Percentiles rank a stretch among this genome's conserved stretches.
Conservation (phyloP, 1,140 invertebrate genomes). For the Epicauta chinensis region DNA sequence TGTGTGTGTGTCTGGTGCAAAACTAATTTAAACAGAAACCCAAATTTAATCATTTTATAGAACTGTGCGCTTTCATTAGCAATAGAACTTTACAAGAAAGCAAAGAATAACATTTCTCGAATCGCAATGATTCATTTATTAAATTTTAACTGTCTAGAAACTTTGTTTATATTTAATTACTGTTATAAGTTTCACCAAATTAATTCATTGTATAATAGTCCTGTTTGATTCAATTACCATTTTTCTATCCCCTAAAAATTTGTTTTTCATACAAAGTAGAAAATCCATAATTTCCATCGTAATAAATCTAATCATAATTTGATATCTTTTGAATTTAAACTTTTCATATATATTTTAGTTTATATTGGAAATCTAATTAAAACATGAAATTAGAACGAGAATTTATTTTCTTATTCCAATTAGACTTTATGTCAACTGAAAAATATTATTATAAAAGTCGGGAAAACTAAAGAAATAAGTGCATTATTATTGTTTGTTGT, state of each 20-base stretch:
- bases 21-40: constrained; percentile 30
- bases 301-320: too few species aligned
- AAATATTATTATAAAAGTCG: constrained; percentile 24
- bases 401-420: constrained; percentile 29
- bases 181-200: constrained; percentile 19
- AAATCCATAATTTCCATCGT: too few species aligned
- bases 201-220: constrained; percentile 19
- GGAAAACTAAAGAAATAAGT: constrained; percentile 15
- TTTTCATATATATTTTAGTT: not conserved
- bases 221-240: not conserved
- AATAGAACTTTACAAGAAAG: constrained; percentile 29
- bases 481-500: too few species aligned
- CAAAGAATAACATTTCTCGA: constrained; percentile 24
- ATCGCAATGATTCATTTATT: constrained; percentile 25
- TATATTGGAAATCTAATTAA: not conserved
- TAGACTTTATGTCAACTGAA: constrained; percentile 23
- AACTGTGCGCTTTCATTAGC: constrained; percentile 27
- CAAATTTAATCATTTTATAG: constrained; percentile 31
- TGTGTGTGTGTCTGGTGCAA: constrained; percentile 16
- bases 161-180: constrained; percentile 26
- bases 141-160: constrained; percentile 25
- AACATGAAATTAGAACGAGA: constrained; percentile 20
- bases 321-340: too few species aligned
- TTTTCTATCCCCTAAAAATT: not conserved
- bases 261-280: not conserved